Conservation (phyloP, 2,888 invertebrate genomes). For the Pristionchus maxplancki region DNA sequence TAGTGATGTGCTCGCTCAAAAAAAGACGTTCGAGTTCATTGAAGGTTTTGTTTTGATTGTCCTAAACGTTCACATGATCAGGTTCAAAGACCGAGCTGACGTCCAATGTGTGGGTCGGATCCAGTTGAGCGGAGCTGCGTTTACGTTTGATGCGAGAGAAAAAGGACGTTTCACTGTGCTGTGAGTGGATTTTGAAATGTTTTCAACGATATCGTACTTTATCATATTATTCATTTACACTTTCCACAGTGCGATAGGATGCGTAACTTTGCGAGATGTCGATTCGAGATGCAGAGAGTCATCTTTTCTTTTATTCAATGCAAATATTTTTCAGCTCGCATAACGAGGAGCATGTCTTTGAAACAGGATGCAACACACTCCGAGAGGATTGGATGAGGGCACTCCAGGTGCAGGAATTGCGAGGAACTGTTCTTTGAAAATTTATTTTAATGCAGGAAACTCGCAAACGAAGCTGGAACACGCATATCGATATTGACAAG, state of each 20-base stretch:
- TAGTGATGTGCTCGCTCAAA: neutral
- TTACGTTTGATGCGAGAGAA: slow-evolving; percentile 73
- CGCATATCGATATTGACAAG: slow-evolving; percentile 48
- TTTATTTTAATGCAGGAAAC: slow-evolving; percentile 56
- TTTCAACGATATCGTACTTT: neutral
- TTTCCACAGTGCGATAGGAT: no score
- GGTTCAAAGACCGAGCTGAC: slow-evolving; percentile 66
- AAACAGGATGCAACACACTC: slow-evolving; percentile 65
- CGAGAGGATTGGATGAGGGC: slow-evolving; percentile 71
- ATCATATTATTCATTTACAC: no score
- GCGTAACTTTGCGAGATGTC: no score
- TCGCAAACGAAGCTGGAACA: slow-evolving; percentile 61
- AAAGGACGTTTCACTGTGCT: slow-evolving; percentile 74
- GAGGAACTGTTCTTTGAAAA: no score
- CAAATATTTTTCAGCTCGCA: no score
- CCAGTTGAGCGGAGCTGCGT: slow-evolving; percentile 70
- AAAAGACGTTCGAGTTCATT: neutral
- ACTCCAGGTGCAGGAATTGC: no score
- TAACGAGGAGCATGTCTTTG: slow-evolving; percentile 67
- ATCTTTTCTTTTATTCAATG: neutral
- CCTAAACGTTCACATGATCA: no score
- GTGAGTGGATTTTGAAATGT: slow-evolving; percentile 59
- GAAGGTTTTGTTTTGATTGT: neutral
- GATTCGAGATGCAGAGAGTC: no score
- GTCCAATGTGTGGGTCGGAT: slow-evolving; percentile 69